Percentiles rank a stretch among this genome's conserved stretches.
These are phyloP conservation scores for Paraescarpia echinospica DNA, from an alignment of 1,140 invertebrate genomes.

Conservation along the genomic window DNA sequence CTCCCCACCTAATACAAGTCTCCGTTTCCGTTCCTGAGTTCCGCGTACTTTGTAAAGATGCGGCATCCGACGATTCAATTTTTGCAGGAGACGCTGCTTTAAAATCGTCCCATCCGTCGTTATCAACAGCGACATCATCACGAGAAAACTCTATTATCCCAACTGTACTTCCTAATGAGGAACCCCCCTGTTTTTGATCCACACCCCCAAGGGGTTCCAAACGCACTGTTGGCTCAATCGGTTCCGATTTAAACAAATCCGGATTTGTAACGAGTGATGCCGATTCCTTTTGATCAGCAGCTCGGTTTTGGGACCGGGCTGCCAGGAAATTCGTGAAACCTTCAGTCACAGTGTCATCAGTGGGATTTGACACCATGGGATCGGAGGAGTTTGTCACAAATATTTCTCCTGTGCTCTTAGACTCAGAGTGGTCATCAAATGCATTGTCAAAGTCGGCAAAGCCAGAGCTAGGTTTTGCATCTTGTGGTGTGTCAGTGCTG, in stretches of 20 bases:
- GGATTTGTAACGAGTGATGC: neutral
- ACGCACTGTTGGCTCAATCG: neutral
- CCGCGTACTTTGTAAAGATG: neutral
- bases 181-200: neutral
- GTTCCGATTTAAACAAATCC: neutral
- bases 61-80: neutral
- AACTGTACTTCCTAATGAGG: neutral
- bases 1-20: neutral
- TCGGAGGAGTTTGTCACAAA: neutral
- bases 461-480: neutral
- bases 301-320: neutral
- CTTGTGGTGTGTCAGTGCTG: neutral
- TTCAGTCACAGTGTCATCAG: neutral
- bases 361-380: neutral
- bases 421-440: neutral
- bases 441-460: neutral
- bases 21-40: neutral
- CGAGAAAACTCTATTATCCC: conserved; percentile 23
- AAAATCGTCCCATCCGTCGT: conserved; percentile 54
- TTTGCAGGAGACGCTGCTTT: conserved; percentile 25
- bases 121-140: conserved; percentile 32
- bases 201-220: neutral
- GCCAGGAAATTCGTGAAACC: neutral
- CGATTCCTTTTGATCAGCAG: neutral
- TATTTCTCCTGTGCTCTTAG: neutral